Percentiles rank a stretch among this genome's conserved stretches.
These are phyloP conservation scores for Chionis minor DNA, from an alignment of 2,113 vertebrate species.

Conservation along the genomic window DNA sequence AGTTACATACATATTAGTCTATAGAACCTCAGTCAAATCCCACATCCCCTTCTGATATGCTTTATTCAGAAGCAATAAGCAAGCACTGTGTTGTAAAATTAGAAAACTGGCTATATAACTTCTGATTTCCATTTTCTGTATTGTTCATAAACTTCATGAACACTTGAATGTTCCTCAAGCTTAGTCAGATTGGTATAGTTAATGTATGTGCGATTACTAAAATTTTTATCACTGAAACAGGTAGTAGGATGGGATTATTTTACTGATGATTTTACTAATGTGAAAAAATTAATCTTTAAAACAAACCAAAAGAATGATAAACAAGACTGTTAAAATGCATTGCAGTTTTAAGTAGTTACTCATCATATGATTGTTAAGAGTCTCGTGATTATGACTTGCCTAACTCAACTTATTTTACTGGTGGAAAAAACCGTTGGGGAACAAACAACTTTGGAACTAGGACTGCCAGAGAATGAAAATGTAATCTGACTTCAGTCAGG, in stretches of 20 bases:
- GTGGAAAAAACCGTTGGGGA: not conserved
- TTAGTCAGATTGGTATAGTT: not conserved
- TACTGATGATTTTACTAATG: not conserved
- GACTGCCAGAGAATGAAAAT: not conserved
- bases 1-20: not conserved
- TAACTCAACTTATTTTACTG: not conserved
- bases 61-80: not conserved
- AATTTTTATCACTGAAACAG: not conserved
- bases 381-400: not conserved
- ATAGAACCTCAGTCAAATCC: not conserved
- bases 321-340: not conserved
- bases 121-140: not conserved
- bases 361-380: not conserved
- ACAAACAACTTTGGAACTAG: not conserved
- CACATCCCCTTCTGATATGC: not conserved
- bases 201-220: not conserved
- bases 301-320: not conserved
- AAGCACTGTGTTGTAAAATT: not conserved
- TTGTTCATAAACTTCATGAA: not conserved
- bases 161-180: not conserved
- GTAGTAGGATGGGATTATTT: not conserved
- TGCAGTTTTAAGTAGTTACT: not conserved
- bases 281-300: not conserved
- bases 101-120: not conserved
- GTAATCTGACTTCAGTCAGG: not conserved